Evolutionary conservation across 2,888 invertebrate genomes (phyloP), one percentile per base, ranked within the genome.

Genomic region (Ectemnius lituratus): DNA sequence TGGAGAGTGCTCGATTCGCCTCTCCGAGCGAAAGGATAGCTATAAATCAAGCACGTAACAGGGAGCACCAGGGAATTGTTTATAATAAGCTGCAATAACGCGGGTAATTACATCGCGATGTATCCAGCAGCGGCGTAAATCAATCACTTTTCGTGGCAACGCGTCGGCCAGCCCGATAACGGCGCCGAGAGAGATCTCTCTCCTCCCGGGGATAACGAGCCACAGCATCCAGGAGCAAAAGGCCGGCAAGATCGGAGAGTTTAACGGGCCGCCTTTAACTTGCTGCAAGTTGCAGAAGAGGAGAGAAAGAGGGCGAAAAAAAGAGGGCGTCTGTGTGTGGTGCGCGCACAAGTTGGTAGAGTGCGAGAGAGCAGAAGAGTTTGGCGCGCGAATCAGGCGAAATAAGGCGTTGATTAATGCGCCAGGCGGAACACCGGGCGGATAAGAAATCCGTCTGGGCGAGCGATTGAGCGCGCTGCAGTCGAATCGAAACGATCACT

Each of bases 51-150:
- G 6, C 16, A 4, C 49, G 28, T 20, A 14, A 14, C 46, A 57
- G 13, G 52, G 62, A 59, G 65, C 52, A 63, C 58, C 27, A 60
- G 67, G 45, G 68, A 75, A 80, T 78, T 80, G 78, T 80, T 80
- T 73, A 75, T 76, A 78, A 78, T 80, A 73, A 58, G 37, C 65
- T 66, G 59, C 64, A 78, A 78, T 78, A 80, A 70, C 64, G 70
- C 64, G 60, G 27, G 73, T 71, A 76, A 80, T 80, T 77, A 66
- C 70, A 11, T 27, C 47, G 61, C 57, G 65, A 63, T 59, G 63
- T 60, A 62, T 68, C 47, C 64, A 62, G 63, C 46, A 62, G 47
- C 62, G 27, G 57, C 60, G 76, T 77, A 80, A 80, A 80, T 80
- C 80, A 80, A 67, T 77, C 76, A 70, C 61, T 52, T 63, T 28